phyloP scores from a whole-genome alignment of 2,113 vertebrate species.

The Shinisaurus crocodilurus region DNA sequence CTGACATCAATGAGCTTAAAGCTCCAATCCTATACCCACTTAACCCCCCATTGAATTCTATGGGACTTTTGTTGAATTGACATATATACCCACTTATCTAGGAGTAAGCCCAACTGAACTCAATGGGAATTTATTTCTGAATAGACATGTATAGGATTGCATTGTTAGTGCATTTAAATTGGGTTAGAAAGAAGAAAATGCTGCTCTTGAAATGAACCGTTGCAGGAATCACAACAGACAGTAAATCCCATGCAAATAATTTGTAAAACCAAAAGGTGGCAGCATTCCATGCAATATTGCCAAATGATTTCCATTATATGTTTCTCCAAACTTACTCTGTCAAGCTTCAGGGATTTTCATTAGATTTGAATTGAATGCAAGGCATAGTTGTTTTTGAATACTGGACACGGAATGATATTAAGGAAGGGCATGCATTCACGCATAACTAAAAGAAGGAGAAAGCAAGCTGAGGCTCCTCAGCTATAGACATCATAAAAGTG shows the following conservation, averaged over 20 bases:
- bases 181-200: background rate
- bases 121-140: background rate
- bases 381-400: background rate
- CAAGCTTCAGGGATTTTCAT: background rate
- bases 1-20: background rate
- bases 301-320: background rate
- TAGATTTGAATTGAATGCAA: background rate
- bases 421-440: rapidly evolving
- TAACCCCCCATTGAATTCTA: background rate
- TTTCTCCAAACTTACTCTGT: background rate
- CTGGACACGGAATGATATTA: background rate
- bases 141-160: background rate
- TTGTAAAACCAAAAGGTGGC: conserved; percentile 52
- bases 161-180: too few relatives aligned
- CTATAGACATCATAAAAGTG: rapidly evolving
- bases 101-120: background rate
- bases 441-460: background rate
- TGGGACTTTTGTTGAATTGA: background rate
- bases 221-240: background rate
- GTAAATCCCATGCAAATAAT: background rate
- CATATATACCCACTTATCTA: background rate
- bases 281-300: conserved; percentile 38
- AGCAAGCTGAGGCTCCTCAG: background rate
- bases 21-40: background rate
- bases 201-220: background rate